Conservation (phyloP, 2,797 vertebrate species). For the Sebastes kiyomatsui region DNA sequence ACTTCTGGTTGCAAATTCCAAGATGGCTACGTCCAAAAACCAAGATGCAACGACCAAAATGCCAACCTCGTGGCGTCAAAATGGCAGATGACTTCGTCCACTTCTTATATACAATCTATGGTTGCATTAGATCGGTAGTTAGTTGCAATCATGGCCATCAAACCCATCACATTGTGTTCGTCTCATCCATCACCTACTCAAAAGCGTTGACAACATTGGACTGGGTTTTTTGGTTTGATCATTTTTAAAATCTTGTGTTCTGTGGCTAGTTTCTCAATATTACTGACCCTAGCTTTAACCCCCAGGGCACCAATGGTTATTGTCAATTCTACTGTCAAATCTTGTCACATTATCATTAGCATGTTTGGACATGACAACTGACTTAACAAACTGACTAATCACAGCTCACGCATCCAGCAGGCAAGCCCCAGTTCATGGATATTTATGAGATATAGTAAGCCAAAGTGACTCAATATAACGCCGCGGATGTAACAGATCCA, state of each 20-base stretch:
- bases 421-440: constrained; percentile 24
- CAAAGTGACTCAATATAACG: constrained; percentile 54
- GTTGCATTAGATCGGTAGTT: too few relatives aligned
- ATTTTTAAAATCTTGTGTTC: too few relatives aligned
- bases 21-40: too few relatives aligned
- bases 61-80: too few relatives aligned
- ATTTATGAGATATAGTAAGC: constrained; percentile 38
- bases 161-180: not conserved
- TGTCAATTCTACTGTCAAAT: not conserved
- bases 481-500: constrained; percentile 20
- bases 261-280: too few relatives aligned
- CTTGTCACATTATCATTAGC: constrained; percentile 2
- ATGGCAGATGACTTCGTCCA: too few relatives aligned
- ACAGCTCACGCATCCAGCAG: constrained; percentile 21
- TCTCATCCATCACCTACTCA: not conserved
- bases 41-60: too few relatives aligned
- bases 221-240: too few relatives aligned
- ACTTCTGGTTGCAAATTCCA: too few relatives aligned
- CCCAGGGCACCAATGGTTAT: not conserved
- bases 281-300: not conserved
- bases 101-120: too few relatives aligned
- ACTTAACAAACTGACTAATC: constrained; percentile 35
- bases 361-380: constrained; percentile 24
- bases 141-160: not conserved
- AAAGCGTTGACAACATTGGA: too few relatives aligned